phyloP scores from a whole-genome alignment of 2,888 invertebrate genomes.

The Carabus problematicus region DNA sequence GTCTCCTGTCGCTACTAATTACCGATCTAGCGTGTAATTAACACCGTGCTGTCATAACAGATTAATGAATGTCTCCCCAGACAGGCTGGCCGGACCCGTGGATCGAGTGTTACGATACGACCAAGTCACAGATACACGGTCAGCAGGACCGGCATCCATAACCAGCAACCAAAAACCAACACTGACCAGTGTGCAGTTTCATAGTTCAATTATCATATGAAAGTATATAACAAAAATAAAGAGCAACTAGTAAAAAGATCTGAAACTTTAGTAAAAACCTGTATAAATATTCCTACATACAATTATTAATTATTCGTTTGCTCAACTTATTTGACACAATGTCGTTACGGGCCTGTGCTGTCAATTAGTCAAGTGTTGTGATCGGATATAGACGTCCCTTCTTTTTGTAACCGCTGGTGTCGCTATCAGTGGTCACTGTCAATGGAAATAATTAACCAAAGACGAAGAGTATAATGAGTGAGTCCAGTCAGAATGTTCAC shows the following conservation, averaged over 20 bases:
- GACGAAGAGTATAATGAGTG: constrained; percentile 35
- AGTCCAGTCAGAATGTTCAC: constrained; percentile 10
- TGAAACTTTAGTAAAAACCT: too few relatives aligned
- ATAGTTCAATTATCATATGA: too few relatives aligned
- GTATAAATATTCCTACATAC: too few relatives aligned
- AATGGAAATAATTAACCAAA: constrained; percentile 42
- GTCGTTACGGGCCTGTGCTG: constrained; percentile 31
- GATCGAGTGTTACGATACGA: constrained; percentile 25
- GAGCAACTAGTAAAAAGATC: too few relatives aligned
- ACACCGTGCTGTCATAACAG: constrained; percentile 61
- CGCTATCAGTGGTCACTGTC: constrained; percentile 39
- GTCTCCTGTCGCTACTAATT: constrained; percentile 60
- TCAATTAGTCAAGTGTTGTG: constrained; percentile 40
- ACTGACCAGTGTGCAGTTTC: too few relatives aligned
- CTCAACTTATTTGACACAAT: too few relatives aligned
- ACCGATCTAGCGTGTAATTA: constrained; percentile 61
- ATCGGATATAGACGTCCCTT: constrained; percentile 40
- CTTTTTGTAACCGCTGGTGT: constrained; percentile 29
- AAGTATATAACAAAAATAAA: too few relatives aligned
- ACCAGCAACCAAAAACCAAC: neutral
- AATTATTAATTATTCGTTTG: too few relatives aligned
- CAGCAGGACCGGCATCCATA: constrained; percentile 4
- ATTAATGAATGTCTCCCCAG: constrained; percentile 61
- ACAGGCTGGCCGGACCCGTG: constrained; percentile 43
- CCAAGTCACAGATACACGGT: neutral